Percentiles rank a stretch among this genome's conserved stretches.
Evolutionary conservation across 92 coral and sea anemone species (phyloP).

Genomic region (Epizoanthus illoricatus): DNA sequence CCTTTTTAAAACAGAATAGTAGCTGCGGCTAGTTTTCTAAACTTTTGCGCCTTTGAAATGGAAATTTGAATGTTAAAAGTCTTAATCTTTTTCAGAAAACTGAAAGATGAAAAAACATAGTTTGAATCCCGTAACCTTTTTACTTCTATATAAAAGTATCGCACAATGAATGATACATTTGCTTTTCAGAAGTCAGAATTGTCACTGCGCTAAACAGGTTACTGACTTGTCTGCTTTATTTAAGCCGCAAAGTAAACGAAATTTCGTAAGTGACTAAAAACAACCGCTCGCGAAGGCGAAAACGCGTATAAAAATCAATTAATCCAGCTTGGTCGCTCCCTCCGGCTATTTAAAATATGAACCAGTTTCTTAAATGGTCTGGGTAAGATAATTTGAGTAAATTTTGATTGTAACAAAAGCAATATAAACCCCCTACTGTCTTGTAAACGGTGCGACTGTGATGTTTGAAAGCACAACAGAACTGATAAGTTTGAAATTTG

Average conservation of each 20-base stretch:
- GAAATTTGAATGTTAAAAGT: background rate
- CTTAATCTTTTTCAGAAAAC: background rate
- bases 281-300: conserved; percentile 18
- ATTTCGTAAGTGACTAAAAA: conserved; percentile 4
- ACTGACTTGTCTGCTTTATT: background rate
- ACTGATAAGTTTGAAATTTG: conserved; percentile 3
- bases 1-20: background rate
- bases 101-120: background rate
- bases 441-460: conserved; percentile 11
- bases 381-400: background rate
- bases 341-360: conserved; percentile 1
- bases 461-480: background rate
- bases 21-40: background rate
- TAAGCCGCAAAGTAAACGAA: background rate
- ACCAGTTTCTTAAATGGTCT: conserved; percentile 2
- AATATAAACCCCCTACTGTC: conserved; percentile 14
- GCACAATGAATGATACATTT: background rate
- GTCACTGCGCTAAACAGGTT: background rate
- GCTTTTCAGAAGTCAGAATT: background rate
- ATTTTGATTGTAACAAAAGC: background rate
- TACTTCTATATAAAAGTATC: background rate
- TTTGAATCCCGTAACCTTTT: background rate
- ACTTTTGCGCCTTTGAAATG: background rate
- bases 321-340: conserved; percentile 1
- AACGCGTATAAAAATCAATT: background rate